A percentile compares a stretch with the other conserved stretches of the same genome.
phyloP scores from a whole-genome alignment of 1,140 invertebrate species.

The Nixonia krombeini region DNA sequence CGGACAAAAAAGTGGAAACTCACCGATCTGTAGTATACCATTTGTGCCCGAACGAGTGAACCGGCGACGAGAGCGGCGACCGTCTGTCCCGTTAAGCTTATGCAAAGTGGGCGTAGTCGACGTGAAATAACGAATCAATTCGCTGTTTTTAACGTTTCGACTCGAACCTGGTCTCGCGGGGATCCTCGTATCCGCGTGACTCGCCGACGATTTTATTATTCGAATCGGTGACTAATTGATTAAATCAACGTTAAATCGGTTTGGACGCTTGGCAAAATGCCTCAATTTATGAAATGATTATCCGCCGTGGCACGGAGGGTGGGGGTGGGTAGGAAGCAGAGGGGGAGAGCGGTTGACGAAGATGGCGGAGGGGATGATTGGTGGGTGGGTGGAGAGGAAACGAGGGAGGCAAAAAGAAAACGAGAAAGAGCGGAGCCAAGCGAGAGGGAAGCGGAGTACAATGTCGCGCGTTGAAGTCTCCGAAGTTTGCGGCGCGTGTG shows the following conservation, averaged over 20 bases:
- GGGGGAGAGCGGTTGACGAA: constrained; percentile 36
- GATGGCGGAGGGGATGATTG: constrained; percentile 40
- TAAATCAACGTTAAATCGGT: constrained; percentile 39
- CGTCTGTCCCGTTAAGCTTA: too few species aligned
- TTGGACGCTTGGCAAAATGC: constrained; percentile 40
- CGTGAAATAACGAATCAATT: constrained; percentile 9
- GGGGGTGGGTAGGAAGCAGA: too few species aligned
- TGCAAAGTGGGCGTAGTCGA: too few species aligned
- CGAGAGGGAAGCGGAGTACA: constrained; percentile 56
- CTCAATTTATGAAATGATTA: constrained; percentile 46
- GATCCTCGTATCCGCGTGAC: neutral
- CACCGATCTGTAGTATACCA: too few species aligned
- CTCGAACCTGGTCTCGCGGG: neutral
- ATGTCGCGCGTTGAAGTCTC: constrained; percentile 69
- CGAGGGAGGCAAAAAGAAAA: constrained; percentile 49
- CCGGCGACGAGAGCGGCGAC: too few species aligned
- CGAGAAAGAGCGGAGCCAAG: constrained; percentile 40
- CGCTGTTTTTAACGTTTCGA: constrained; percentile 2
- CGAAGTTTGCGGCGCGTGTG: constrained; percentile 38
- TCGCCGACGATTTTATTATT: constrained; percentile 21
- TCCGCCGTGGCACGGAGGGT: constrained; percentile 16
- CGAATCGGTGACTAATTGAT: constrained; percentile 48
- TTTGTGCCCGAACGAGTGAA: constrained; percentile 22
- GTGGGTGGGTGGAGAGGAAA: constrained; percentile 50
- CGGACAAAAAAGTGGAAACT: constrained; percentile 48